Base-by-base conservation (phyloP, 2,888 invertebrate genomes). In the Parthenolecanium corni region DNA sequence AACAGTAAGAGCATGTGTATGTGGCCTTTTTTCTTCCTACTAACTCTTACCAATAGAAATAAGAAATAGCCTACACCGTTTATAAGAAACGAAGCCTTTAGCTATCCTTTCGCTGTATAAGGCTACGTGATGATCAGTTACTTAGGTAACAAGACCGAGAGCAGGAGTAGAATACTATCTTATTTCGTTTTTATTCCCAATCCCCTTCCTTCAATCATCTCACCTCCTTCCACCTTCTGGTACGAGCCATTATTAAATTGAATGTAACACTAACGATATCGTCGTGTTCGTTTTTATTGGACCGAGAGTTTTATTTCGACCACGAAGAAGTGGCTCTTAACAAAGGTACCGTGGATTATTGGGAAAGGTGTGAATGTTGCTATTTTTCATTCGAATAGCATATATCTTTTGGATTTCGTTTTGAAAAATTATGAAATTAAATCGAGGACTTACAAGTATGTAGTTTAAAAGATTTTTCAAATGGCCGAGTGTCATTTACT, bases 141-240 rank as follows among this genome's bases (percentile, higher is more conserved):
- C 57, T 58, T 58, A 58, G 57, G 57, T 58, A 58, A 58, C 46
- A 58, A 58, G 57, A 47, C 25, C 57, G 47, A 58, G 47, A 47
- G 47, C 57, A 31, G 47, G 57, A 58, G 57, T 47, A 58, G 57
- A 58, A 58, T 58, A 58, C 57, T 47, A 54, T 58, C 57, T 31
- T 47, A 58, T 58, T 58, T 58, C 47, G 57, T 58, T 47, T 58
- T 58, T 58, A 46, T 47, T 58, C 21, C n/a, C 49, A 14, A 9
- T 9, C 9, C 31, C 31, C 31, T 6, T 31, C 31, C 31, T 31
- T 31, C 9, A 31, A 4, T 31, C 9, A 31, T 31, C 9, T 31
- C 31, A 6, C 31, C 9, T 31, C n/a, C 31, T 4, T 31, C 5
- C 31, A 31, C 31, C 31, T 9, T 31, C 5, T 31, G 5, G 52